A percentile compares a stretch with the other conserved stretches of the same genome.
Conservation (phyloP, 2,888 invertebrate species). For the Oscheius sp. region DNA sequence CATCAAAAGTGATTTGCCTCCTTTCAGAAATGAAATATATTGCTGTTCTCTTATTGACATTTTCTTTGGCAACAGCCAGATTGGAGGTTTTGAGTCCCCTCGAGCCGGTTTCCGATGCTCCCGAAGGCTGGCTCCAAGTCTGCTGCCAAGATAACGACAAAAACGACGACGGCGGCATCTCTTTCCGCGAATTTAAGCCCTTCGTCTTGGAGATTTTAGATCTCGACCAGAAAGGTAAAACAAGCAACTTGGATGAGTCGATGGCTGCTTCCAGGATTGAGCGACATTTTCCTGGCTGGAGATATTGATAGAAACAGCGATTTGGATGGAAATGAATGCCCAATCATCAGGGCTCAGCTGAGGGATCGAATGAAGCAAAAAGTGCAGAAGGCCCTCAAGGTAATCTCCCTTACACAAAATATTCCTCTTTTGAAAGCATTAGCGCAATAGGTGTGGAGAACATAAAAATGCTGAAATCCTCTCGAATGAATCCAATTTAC, state of each 20-base stretch:
- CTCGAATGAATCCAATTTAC: background rate
- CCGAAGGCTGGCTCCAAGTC: constrained; percentile 28
- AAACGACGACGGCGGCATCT: constrained; percentile 28
- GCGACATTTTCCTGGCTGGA: constrained; percentile 23
- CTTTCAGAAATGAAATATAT: constrained; percentile 2
- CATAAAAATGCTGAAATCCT: too few relatives aligned
- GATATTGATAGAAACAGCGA: constrained; percentile 31
- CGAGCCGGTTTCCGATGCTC: background rate
- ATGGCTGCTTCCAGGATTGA: constrained; percentile 15
- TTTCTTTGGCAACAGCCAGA: background rate
- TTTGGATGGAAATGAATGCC: constrained; percentile 28
- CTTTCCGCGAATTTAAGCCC: constrained; percentile 29
- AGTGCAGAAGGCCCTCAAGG: constrained; percentile 11
- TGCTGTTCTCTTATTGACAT: background rate
- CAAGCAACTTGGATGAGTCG: too few relatives aligned
- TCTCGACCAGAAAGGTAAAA: constrained; percentile 23
- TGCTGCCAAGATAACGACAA: constrained; percentile 31
- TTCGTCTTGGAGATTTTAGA: constrained; percentile 27
- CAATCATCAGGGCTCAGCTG: constrained; percentile 9
- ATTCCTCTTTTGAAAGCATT: too few relatives aligned
- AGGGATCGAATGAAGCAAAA: constrained; percentile 27
- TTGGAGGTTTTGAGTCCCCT: constrained; percentile 4
- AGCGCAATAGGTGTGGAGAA: too few relatives aligned
- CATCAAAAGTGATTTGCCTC: too few relatives aligned
- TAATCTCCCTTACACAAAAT: background rate